Evolutionary conservation across 2,113 vertebrate genomes (phyloP), one percentile per base, ranked within the genome.

Genomic region (Acinonyx jubatus): DNA sequence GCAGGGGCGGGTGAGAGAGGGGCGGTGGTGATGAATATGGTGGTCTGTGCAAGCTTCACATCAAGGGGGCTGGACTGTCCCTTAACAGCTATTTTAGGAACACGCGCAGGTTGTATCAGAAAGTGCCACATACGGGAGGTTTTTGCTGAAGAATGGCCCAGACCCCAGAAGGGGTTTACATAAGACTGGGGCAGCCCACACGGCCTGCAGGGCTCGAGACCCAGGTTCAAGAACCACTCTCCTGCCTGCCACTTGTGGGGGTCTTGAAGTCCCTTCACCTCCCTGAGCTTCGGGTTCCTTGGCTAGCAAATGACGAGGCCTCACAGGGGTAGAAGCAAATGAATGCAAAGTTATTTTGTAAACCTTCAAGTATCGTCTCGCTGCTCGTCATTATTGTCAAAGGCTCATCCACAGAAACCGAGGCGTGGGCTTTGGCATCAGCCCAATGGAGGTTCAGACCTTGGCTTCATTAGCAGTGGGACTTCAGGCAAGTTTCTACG

Each of bases 61-160:
- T 48, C 79, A 18, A 57, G 88, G 33, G 76, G 27, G 8, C 61
- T 15, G 19, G 38, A 74, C 81, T 89, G 81, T 65, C 93, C 92
- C 36, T 57, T 86, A 57, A 3, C 41, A 74, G 89, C 86, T 91
- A 83, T 91, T 96, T 87, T 52, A 71, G 80, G 82, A 86, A 68
- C 41, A 69, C 61, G 65, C 25, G n/a, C 33, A 41, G 81, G 73
- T 38, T 55, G 78, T 9, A 3, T 57, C 57, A 16, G 55, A 61
- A 96, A 83, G 66, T 33, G 19, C 48, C 31, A 1, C 4, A 7
- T 21, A 8, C 0, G 25, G 82, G 15, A 74, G 48, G 13, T 41
- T 27, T 19, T n/a, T 71, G 29, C 63, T n/a, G 36, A 38, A 45
- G 41, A 65, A 69, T 4, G 29, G 76, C 11, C 92, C 27, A 38